Conservation (phyloP, 2,113 vertebrate species). For the Caretta caretta region DNA sequence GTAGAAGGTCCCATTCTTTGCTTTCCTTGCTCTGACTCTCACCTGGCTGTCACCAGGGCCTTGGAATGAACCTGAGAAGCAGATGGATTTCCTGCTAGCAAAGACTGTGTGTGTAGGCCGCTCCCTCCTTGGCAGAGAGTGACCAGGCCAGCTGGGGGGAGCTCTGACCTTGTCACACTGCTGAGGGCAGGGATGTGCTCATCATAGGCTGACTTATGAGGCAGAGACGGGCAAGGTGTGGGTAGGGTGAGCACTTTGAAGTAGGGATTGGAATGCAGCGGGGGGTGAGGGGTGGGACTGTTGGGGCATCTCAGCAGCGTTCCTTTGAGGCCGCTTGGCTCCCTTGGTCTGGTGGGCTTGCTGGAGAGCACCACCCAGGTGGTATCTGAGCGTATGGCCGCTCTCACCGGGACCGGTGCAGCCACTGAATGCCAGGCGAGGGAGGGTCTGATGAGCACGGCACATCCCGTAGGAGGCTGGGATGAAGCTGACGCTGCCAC, state of each 20-base stretch:
- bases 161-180: background rate
- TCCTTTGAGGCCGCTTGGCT: background rate
- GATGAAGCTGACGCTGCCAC: background rate
- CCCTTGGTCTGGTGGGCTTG: background rate
- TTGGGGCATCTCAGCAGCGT: background rate
- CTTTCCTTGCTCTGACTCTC: background rate
- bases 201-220: too few species aligned
- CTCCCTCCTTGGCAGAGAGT: background rate
- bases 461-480: accelerated
- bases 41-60: accelerated
- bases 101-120: background rate
- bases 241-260: background rate
- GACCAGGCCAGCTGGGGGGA: background rate
- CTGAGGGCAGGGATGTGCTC: background rate
- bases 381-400: background rate
- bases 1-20: accelerated
- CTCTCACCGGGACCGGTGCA: background rate
- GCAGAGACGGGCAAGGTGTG: background rate
- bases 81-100: background rate
- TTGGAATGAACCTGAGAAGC: background rate
- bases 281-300: background rate
- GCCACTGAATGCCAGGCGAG: background rate
- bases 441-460: background rate
- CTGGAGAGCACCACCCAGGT: background rate
- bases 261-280: background rate